Evolutionary conservation across 2,888 invertebrate genomes (phyloP).

Genomic region (Pammene aurita): DNA sequence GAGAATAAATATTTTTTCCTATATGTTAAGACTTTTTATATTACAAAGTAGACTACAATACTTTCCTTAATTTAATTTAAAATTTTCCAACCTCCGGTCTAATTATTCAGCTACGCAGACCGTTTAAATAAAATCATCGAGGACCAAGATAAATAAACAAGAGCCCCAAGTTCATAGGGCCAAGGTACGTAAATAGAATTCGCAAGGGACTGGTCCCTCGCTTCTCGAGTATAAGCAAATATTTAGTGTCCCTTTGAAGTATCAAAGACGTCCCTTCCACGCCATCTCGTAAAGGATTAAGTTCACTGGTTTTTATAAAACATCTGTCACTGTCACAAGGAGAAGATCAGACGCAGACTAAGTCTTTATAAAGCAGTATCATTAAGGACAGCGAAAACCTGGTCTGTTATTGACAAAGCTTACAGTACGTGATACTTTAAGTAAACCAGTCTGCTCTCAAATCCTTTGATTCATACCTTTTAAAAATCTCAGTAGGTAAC

Average conservation of each 20-base stretch:
- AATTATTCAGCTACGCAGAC: conserved; percentile 10
- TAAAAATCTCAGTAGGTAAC: too few species aligned
- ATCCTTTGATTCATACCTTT: background rate
- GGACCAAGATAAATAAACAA: conserved; percentile 20
- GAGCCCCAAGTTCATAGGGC: conserved; percentile 1
- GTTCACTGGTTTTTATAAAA: conserved; percentile 18
- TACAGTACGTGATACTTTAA: background rate
- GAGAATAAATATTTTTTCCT: background rate
- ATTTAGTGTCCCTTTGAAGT: conserved; percentile 41
- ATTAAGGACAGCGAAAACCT: conserved; percentile 14
- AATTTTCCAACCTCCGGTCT: background rate
- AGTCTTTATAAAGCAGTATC: conserved; percentile 17
- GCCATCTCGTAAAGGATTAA: conserved; percentile 18
- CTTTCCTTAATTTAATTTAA: background rate
- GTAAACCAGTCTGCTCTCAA: background rate
- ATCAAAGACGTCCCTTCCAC: conserved; percentile 19
- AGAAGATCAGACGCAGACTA: conserved; percentile 10
- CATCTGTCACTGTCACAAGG: conserved; percentile 36
- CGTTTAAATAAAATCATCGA: conserved; percentile 6
- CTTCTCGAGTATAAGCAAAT: conserved; percentile 28
- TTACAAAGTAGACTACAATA: background rate
- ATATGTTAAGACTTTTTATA: background rate
- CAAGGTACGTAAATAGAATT: conserved; percentile 24
- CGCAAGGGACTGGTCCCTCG: conserved; percentile 17
- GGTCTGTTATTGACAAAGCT: background rate